phyloP scores from a whole-genome alignment of 2,113 vertebrate species.

The Dermatemys mawii region DNA sequence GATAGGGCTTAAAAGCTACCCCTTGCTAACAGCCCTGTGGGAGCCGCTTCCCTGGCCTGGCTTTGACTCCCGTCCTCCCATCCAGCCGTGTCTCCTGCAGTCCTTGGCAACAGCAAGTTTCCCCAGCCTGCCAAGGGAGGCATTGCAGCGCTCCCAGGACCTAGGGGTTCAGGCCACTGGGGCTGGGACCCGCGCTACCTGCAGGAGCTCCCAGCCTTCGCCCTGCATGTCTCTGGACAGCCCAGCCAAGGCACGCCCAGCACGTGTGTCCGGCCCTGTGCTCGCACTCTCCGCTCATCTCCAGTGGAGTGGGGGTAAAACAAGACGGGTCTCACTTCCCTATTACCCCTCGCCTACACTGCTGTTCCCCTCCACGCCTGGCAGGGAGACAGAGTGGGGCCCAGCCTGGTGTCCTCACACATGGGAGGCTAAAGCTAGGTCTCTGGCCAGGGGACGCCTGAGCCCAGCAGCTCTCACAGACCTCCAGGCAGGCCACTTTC shows the following conservation, averaged over 20 bases:
- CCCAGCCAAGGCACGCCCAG: not conserved
- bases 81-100: accelerated
- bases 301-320: no score
- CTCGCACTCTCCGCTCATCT: not conserved
- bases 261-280: not conserved
- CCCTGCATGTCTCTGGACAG: not conserved
- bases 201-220: not conserved
- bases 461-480: not conserved
- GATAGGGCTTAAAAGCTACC: accelerated
- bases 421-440: not conserved
- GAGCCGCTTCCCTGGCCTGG: not conserved
- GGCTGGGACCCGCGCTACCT: not conserved
- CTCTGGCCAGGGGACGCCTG: no score
- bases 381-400: no score
- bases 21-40: accelerated
- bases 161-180: not conserved
- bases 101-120: not conserved
- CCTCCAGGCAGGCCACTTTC: not conserved
- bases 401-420: not conserved
- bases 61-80: not conserved
- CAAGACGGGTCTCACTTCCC: no score
- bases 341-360: not conserved
- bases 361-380: not conserved
- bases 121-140: not conserved
- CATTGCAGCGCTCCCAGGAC: not conserved